Conservation (phyloP, 2,113 vertebrate species). For the Platichthys stellatus region DNA sequence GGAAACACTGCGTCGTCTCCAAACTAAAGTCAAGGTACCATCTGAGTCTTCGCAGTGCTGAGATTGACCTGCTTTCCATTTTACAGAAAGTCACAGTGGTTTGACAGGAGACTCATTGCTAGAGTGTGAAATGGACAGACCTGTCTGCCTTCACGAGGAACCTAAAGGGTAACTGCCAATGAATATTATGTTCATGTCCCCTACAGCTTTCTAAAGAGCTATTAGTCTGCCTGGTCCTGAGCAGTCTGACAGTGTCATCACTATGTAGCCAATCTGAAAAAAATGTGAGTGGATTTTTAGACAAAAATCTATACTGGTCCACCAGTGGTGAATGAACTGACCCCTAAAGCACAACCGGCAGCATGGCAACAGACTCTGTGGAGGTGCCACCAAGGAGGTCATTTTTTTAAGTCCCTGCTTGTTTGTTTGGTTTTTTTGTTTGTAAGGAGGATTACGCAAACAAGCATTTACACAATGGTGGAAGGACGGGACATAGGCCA, state of each 20-base stretch:
- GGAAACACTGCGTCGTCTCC: background rate
- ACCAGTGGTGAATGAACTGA: too few species aligned
- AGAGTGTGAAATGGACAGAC: constrained; percentile 34
- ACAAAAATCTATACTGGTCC: too few species aligned
- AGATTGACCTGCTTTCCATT: constrained; percentile 38
- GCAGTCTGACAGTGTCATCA: background rate
- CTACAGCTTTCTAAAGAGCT: too few species aligned
- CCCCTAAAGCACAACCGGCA: too few species aligned
- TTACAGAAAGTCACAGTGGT: constrained; percentile 15
- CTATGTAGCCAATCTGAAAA: background rate
- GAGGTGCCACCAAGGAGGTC: too few species aligned
- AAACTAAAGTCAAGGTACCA: background rate
- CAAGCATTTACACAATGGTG: too few species aligned
- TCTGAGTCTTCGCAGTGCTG: constrained; percentile 27
- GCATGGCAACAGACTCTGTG: too few species aligned
- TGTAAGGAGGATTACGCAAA: too few species aligned
- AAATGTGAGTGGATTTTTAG: too few species aligned
- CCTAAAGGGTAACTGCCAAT: constrained; percentile 3
- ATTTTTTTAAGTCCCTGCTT: too few species aligned
- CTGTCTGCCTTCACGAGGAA: constrained; percentile 7
- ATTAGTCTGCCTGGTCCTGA: background rate
- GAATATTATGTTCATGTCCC: background rate
- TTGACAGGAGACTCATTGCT: constrained; percentile 40
- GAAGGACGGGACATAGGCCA: too few species aligned
- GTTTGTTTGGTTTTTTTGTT: too few species aligned